A percentile compares a stretch with the other conserved stretches of the same genome.
Evolutionary conservation across 2,113 vertebrate genomes (phyloP).

Genomic region (Zeus faber): DNA sequence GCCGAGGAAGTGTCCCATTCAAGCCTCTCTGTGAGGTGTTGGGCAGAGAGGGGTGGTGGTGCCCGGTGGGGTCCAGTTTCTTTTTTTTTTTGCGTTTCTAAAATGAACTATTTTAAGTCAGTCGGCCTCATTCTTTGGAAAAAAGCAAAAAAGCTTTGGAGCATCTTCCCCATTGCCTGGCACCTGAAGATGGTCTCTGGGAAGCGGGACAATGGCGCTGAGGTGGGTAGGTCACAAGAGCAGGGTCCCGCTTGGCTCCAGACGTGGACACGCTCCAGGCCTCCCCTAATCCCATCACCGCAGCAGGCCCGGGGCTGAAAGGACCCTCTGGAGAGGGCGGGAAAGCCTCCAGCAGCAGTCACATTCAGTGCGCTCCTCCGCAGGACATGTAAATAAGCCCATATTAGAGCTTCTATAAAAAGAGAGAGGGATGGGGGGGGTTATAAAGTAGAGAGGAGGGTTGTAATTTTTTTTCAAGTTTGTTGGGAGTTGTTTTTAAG

Average conservation of each 20-base stretch:
- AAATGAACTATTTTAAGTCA: slow-evolving; percentile 58
- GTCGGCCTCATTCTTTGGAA: slow-evolving; percentile 59
- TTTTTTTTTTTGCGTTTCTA: neutral
- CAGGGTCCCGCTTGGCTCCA: slow-evolving; percentile 56
- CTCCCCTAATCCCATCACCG: slow-evolving; percentile 67
- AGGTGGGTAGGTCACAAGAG: slow-evolving; percentile 58
- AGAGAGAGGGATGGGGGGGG: slow-evolving; percentile 14
- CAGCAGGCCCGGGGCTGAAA: slow-evolving; percentile 62
- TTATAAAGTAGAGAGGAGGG: slow-evolving; percentile 1
- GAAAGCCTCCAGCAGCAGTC: slow-evolving; percentile 63
- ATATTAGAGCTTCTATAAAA: slow-evolving; percentile 36
- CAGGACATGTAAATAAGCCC: slow-evolving; percentile 62
- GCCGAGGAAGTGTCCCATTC: slow-evolving; percentile 39
- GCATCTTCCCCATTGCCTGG: slow-evolving; percentile 66
- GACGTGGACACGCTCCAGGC: slow-evolving; percentile 66
- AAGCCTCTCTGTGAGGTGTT: slow-evolving; percentile 29
- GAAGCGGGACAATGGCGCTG: slow-evolving; percentile 55
- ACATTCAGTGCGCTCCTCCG: slow-evolving; percentile 54
- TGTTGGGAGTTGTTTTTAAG: too few relatives aligned
- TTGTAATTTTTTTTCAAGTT: slow-evolving; percentile 7
- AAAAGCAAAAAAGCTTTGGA: slow-evolving; percentile 50
- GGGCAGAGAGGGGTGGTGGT: slow-evolving; percentile 5
- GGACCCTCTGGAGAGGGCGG: slow-evolving; percentile 65
- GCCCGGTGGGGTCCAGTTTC: slow-evolving; percentile 16
- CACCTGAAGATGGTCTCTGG: slow-evolving; percentile 64